Evolutionary conservation across 2,797 vertebrate genomes (phyloP).

Genomic region (Pseudochirops cupreus): DNA sequence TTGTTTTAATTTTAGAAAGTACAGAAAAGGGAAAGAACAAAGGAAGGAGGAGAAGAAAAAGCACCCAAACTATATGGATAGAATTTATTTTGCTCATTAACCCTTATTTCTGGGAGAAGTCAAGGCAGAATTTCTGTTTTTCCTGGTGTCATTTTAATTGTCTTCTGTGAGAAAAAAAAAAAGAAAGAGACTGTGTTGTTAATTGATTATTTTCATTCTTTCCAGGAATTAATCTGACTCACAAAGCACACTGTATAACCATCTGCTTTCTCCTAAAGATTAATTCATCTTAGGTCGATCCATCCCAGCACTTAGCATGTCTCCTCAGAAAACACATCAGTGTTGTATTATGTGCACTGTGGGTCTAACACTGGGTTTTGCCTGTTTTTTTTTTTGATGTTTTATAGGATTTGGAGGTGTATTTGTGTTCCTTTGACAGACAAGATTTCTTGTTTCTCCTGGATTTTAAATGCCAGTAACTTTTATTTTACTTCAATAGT

Average conservation of each 20-base stretch:
- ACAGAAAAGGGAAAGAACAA: not conserved
- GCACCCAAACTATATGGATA: slow-evolving; percentile 10
- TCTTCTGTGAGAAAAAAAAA: slow-evolving; percentile 45
- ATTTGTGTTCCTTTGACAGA: not conserved
- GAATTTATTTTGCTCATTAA: slow-evolving; percentile 52
- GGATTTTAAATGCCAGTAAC: slow-evolving; percentile 10
- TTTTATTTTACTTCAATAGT: slow-evolving; percentile 8
- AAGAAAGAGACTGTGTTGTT: slow-evolving; percentile 23
- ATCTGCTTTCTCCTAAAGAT: slow-evolving; percentile 41
- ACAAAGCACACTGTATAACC: slow-evolving; percentile 30
- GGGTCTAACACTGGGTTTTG: not conserved
- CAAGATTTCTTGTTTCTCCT: slow-evolving; percentile 30
- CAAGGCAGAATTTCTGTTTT: slow-evolving; percentile 35
- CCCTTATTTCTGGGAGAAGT: slow-evolving; percentile 45
- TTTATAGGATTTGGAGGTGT: not conserved
- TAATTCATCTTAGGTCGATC: slow-evolving; percentile 51
- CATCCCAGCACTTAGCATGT: not conserved
- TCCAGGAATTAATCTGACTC: slow-evolving; percentile 74
- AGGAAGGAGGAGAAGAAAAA: not conserved
- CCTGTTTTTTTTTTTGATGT: not conserved
- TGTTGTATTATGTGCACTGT: not conserved
- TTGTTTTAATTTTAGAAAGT: slow-evolving; percentile 50
- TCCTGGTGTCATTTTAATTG: slow-evolving; percentile 45
- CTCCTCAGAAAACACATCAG: slow-evolving; percentile 28
- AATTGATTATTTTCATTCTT: slow-evolving; percentile 64